Conservation (phyloP, 1,140 invertebrate genomes). For the Pogonomyrmex barbatus region DNA sequence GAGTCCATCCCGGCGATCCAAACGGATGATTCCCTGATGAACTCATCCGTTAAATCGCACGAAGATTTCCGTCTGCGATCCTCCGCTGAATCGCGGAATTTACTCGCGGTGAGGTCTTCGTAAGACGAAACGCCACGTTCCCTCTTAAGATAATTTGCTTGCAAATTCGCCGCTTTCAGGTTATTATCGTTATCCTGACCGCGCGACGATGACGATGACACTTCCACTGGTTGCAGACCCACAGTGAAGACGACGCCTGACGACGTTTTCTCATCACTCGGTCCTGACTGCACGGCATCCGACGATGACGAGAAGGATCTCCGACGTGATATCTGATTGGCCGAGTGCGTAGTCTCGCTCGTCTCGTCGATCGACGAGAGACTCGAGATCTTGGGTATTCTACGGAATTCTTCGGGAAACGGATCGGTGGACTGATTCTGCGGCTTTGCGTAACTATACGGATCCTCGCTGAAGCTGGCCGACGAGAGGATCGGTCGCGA, state of each 20-base stretch:
- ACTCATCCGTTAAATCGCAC: slow-evolving; percentile 79
- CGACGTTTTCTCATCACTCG: slow-evolving; percentile 47
- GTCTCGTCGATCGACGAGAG: slow-evolving; percentile 84
- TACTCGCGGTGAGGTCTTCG: slow-evolving; percentile 63
- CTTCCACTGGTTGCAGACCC: slow-evolving; percentile 73
- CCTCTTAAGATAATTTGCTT: slow-evolving; percentile 74
- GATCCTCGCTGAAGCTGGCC: slow-evolving; percentile 81
- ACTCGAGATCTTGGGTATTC: slow-evolving; percentile 83
- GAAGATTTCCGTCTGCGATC: slow-evolving; percentile 75
- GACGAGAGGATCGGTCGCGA: slow-evolving; percentile 86
- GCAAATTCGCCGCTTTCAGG: slow-evolving; percentile 71
- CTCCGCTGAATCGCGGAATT: slow-evolving; percentile 61
- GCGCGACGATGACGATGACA: background rate
- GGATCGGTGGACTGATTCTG: slow-evolving; percentile 62
- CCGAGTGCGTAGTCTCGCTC: slow-evolving; percentile 82
- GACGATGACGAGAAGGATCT: slow-evolving; percentile 59
- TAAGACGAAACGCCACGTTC: slow-evolving; percentile 57
- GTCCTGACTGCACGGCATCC: slow-evolving; percentile 3
- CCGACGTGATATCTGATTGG: slow-evolving; percentile 70
- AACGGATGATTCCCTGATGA: background rate
- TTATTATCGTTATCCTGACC: slow-evolving; percentile 53
- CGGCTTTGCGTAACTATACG: slow-evolving; percentile 73
- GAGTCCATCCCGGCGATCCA: slow-evolving; percentile 39
- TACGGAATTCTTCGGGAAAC: slow-evolving; percentile 78
- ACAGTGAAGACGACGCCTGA: slow-evolving; percentile 81